phyloP scores from a whole-genome alignment of 2,797 vertebrate genomes.

The Scleropages formosus region DNA sequence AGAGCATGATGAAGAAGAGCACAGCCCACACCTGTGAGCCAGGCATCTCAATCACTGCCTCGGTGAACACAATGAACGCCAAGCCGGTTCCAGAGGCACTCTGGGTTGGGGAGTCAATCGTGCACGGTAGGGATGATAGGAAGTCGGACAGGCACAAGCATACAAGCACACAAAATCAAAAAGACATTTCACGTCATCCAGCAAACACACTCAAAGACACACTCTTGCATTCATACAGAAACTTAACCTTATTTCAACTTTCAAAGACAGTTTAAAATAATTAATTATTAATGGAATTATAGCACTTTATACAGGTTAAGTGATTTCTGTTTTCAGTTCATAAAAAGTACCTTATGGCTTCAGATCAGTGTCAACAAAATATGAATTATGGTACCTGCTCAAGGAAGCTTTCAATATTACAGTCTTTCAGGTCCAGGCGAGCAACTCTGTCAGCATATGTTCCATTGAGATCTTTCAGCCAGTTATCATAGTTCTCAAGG shows the following conservation, averaged over 20 bases:
- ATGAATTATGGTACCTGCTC: constrained; percentile 70
- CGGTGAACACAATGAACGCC: constrained; percentile 86
- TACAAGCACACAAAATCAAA: background rate
- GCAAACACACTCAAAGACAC: background rate
- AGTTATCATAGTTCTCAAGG: constrained; percentile 62
- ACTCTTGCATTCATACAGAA: no score
- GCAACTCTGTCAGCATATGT: constrained; percentile 55
- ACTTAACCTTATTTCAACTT: no score
- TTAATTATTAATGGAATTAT: no score
- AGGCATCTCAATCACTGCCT: constrained; percentile 82
- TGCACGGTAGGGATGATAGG: background rate
- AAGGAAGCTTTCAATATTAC: constrained; percentile 76
- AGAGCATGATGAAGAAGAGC: constrained; percentile 88
- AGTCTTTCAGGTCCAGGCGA: constrained; percentile 61
- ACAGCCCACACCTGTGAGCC: constrained; percentile 83
- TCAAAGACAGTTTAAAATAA: background rate
- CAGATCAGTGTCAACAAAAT: no score
- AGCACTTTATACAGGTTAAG: no score
- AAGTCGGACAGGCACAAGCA: no score
- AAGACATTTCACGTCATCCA: no score
- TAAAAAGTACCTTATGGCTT: no score
- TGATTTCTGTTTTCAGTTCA: no score
- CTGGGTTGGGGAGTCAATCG: constrained; percentile 55
- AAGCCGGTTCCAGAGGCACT: constrained; percentile 84
- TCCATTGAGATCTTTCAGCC: constrained; percentile 61